A percentile compares a stretch with the other conserved stretches of the same genome.
phyloP scores from a whole-genome alignment of 1,140 invertebrate genomes.

The Steinernema khuongi region DNA sequence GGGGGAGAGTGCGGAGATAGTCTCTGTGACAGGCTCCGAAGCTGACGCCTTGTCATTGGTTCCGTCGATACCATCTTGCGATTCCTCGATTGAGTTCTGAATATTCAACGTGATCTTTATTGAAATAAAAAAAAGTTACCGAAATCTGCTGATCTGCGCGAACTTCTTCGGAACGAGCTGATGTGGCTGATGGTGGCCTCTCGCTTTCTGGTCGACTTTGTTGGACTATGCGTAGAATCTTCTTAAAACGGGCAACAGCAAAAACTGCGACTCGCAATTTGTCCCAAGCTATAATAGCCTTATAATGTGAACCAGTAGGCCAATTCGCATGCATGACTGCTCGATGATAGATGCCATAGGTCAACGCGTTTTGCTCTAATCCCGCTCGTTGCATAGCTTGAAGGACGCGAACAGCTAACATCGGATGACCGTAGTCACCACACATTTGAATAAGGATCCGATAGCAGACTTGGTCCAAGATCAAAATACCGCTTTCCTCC shows the following conservation, averaged over 20 bases:
- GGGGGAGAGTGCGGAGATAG: background rate
- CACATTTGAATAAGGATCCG: constrained; percentile 96
- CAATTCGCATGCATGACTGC: constrained; percentile 52
- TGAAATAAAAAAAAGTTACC: background rate
- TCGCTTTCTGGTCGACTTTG: background rate
- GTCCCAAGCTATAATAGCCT: constrained; percentile 42
- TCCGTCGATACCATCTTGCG: background rate
- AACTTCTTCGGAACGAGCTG: background rate
- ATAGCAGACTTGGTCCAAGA: constrained; percentile 76
- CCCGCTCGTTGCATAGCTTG: constrained; percentile 90
- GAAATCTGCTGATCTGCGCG: background rate
- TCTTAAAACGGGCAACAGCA: constrained; percentile 30
- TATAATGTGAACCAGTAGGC: constrained; percentile 43
- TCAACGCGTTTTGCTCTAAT: constrained; percentile 91
- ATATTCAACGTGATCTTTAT: no score
- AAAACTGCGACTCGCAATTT: background rate
- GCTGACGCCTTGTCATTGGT: background rate
- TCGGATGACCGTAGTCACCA: constrained; percentile 83
- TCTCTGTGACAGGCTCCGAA: background rate
- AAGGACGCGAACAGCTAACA: constrained; percentile 85
- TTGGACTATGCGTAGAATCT: constrained; percentile 10
- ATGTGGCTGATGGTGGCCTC: background rate
- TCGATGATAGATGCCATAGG: constrained; percentile 78
- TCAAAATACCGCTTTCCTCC: constrained; percentile 38
- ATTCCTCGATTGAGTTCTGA: no score